Evolutionary conservation across 2,113 vertebrate genomes (phyloP).

Genomic region (Maccullochella peelii): DNA sequence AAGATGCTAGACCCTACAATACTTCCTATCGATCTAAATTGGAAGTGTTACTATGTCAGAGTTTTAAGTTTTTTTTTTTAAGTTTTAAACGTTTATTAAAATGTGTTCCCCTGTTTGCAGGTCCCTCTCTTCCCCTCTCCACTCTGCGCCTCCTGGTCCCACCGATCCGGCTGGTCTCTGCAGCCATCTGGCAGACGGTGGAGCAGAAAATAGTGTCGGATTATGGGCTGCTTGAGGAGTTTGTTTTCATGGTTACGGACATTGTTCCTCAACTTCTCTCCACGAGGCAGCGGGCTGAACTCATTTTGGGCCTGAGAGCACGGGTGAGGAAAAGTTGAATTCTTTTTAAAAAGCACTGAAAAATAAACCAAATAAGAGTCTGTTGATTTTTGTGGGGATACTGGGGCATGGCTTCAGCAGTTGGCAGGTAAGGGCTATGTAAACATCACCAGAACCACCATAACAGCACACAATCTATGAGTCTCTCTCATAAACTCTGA

Average conservation of each 20-base stretch:
- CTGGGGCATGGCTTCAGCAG: neutral
- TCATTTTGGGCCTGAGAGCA: conserved; percentile 86
- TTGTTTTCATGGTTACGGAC: conserved; percentile 82
- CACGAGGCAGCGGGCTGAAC: conserved; percentile 84
- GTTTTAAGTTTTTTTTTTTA: too few relatives aligned
- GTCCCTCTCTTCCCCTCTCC: conserved; percentile 58
- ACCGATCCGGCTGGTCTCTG: conserved; percentile 80
- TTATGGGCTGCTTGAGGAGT: conserved; percentile 84
- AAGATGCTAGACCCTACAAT: neutral
- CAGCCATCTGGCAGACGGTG: conserved; percentile 84
- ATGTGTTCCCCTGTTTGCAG: conserved; percentile 28
- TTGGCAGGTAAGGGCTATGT: neutral
- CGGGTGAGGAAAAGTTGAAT: conserved; percentile 74
- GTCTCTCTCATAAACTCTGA: neutral
- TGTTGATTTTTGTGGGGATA: neutral
- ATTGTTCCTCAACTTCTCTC: conserved; percentile 84
- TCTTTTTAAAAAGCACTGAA: neutral
- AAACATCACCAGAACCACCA: neutral
- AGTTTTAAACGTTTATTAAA: neutral
- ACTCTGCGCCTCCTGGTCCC: conserved; percentile 74
- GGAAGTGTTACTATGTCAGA: too few relatives aligned
- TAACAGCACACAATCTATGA: neutral
- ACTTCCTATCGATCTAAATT: too few relatives aligned
- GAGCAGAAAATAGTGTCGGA: conserved; percentile 77
- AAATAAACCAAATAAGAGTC: too few relatives aligned